Percentiles rank a stretch among this genome's conserved stretches.
Conservation (phyloP, 2,888 invertebrate species). For the Rhagonycha lutea region DNA sequence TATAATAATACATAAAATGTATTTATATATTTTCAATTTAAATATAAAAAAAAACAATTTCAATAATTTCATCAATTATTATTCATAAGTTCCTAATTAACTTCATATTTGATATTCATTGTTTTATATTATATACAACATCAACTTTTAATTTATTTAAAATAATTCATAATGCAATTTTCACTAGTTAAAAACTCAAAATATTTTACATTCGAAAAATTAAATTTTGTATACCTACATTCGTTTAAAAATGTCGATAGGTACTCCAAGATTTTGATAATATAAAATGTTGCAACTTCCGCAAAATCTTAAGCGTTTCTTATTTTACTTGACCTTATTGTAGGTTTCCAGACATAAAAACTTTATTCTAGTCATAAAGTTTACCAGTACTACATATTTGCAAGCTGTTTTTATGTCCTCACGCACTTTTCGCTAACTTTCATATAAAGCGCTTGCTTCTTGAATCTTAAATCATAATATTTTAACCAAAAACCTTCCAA, state of each 20-base stretch:
- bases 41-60: too few relatives aligned
- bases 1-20: too few relatives aligned
- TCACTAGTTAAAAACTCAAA: too few relatives aligned
- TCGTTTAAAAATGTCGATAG: neutral
- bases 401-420: neutral
- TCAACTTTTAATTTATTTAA: too few relatives aligned
- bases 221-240: too few relatives aligned
- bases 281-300: neutral
- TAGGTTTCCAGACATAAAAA: slow-evolving; percentile 3
- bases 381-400: neutral
- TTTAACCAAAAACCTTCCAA: neutral
- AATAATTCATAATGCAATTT: too few relatives aligned
- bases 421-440: neutral
- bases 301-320: neutral
- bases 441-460: neutral
- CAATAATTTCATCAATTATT: too few relatives aligned
- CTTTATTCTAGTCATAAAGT: slow-evolving; percentile 13
- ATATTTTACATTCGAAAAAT: too few relatives aligned
- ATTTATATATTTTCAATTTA: too few relatives aligned
- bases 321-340: neutral
- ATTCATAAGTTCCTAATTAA: too few relatives aligned
- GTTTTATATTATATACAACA: too few relatives aligned
- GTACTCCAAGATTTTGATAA: neutral
- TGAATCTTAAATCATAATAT: neutral
- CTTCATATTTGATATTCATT: too few relatives aligned